Percentiles rank a stretch among this genome's conserved stretches.
Conservation (phyloP, 2,113 vertebrate genomes). For the Marmota monax region DNA sequence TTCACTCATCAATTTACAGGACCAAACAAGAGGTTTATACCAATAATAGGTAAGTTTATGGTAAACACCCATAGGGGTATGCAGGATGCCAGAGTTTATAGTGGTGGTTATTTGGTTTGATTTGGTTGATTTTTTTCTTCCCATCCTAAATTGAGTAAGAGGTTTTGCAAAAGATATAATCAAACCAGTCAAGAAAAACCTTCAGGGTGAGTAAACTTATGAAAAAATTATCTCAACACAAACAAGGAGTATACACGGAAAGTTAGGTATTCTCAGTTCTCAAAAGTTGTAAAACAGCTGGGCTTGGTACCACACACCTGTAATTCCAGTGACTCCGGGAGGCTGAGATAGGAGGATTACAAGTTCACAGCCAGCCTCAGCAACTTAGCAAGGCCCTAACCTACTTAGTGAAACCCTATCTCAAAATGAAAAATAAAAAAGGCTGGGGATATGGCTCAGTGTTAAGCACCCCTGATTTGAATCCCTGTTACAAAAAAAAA, state of each 20-base stretch:
- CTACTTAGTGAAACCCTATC: too few species aligned
- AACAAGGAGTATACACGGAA: neutral
- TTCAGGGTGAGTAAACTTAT: neutral
- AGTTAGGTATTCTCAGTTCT: neutral
- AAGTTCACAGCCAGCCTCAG: too few species aligned
- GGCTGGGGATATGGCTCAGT: too few species aligned
- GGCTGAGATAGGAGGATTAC: too few species aligned
- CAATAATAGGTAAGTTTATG: neutral
- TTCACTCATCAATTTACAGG: neutral
- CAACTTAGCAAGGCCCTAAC: too few species aligned
- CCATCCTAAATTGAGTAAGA: neutral
- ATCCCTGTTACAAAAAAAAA: too few species aligned
- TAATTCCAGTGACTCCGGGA: too few species aligned
- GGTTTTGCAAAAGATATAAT: constrained; percentile 41
- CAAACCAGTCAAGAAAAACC: neutral
- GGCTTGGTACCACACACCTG: too few species aligned
- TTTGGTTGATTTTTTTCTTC: neutral
- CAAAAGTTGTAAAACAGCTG: neutral
- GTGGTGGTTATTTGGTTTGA: neutral
- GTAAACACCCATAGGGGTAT: neutral
- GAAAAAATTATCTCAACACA: neutral
- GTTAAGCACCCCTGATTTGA: too few species aligned
- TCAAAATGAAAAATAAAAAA: too few species aligned
- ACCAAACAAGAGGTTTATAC: neutral
- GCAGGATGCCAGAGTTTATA: neutral